Evolutionary conservation across 2,113 vertebrate genomes (phyloP).

Genomic region (Pogonocichla stellata): DNA sequence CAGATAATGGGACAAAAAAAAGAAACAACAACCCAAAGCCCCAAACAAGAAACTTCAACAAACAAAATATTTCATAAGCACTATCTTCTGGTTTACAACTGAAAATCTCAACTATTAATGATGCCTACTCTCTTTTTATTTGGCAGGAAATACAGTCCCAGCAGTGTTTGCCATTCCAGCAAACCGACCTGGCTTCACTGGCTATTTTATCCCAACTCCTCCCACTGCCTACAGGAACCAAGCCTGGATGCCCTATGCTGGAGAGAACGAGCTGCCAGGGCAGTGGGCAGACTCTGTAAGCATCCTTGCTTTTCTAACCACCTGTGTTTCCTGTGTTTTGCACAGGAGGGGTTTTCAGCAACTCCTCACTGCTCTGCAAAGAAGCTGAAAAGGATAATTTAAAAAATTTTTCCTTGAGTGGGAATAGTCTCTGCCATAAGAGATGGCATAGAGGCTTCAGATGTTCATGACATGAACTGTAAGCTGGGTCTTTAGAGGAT

Average conservation of each 20-base stretch:
- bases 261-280: conserved; percentile 87
- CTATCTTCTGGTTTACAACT: neutral
- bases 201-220: conserved; percentile 91
- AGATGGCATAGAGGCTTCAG: neutral
- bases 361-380: neutral
- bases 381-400: neutral
- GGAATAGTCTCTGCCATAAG: neutral
- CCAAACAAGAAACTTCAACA: neutral
- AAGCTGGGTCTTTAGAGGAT: neutral
- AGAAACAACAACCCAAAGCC: neutral
- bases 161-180: conserved; percentile 97
- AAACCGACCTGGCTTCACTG: conserved; percentile 86
- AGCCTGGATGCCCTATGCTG: conserved; percentile 95
- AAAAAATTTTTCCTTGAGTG: neutral
- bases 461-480: neutral
- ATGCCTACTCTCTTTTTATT: neutral
- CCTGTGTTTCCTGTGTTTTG: neutral
- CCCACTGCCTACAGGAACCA: conserved; percentile 91
- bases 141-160: conserved; percentile 91
- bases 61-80: neutral
- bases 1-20: neutral
- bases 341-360: neutral
- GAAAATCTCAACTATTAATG: neutral
- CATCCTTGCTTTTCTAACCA: neutral
- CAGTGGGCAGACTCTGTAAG: conserved; percentile 98